Base-by-base conservation (phyloP, 2,888 invertebrate genomes). In the Drosophila merina region DNA sequence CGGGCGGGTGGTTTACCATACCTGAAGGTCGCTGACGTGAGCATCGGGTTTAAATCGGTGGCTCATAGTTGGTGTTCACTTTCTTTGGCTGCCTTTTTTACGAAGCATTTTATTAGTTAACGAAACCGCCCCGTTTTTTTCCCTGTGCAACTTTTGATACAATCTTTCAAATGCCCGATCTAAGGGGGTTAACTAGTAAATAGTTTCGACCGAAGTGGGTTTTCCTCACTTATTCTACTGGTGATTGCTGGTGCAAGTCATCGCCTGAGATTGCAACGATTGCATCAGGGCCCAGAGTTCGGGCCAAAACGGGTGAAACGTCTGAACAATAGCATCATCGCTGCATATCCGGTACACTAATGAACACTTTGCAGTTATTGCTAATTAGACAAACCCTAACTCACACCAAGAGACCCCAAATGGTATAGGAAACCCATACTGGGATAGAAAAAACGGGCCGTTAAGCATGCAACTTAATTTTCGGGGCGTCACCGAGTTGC, bases 331-430 rank as follows among this genome's bases (percentile, higher is more conserved):
- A 81, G 82, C 86, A 77, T 84, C 82, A 78, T 76, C 72, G 57
- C 76, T 84, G 88, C 81, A 88, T 70, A 84, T 84, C 84, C 84
- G 84, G 88, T 78, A 84, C 58, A 75, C 77, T 79, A 79, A 87
- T 85, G 78, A 81, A 72, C 71, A 69, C 77, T 59, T 68, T 82
- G 73, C 72, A 85, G 77, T 77, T 77, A 68, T 49, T 69, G 74
- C 77, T 83, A 88, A 83, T 88, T 88, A 86, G 72, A 59, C 71
- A 75, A 58, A 36, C 63, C 68, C 55, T 48, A 68, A 56, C 60
- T 56, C 58, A 59, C 10, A 26, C 47, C 50, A 9, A 49, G 25
- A 45, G 36, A 30, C 14, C 38, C 9, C 25, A 42, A 12, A 72
- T 20, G 1, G 20, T 14, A 44, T 30, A 49, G 1, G 42, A 47